These are phyloP conservation scores for Balanococcus diminutus DNA, from an alignment of 2,888 invertebrate genomes.

Conservation along the genomic window DNA sequence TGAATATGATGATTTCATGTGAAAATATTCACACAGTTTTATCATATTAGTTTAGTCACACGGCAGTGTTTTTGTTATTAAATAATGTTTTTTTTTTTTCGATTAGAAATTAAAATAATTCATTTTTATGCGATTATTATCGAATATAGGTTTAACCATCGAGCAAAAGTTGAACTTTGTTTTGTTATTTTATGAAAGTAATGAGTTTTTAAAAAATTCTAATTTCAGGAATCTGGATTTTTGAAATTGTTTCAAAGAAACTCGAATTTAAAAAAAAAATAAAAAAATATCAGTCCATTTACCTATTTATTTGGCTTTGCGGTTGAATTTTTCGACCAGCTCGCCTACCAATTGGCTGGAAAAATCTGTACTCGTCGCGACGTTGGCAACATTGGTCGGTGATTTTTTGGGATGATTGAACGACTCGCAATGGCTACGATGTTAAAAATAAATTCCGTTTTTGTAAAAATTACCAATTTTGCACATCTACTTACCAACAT, in stretches of 20 bases:
- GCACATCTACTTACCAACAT: slow-evolving; percentile 36
- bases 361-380: slow-evolving; percentile 22
- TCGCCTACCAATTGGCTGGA: background rate
- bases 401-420: slow-evolving; percentile 36
- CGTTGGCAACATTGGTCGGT: background rate
- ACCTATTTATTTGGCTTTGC: background rate
- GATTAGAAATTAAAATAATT: background rate
- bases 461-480: slow-evolving; percentile 45
- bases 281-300: background rate
- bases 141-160: background rate
- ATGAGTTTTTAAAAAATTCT: too few species aligned
- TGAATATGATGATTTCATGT: slow-evolving; percentile 59
- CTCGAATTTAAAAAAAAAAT: background rate
- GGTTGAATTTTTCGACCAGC: background rate
- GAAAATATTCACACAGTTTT: background rate
- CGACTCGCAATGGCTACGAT: background rate
- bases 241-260: too few species aligned
- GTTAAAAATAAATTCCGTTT: slow-evolving; percentile 49
- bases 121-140: background rate
- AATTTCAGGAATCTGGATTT: too few species aligned
- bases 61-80: slow-evolving; percentile 25
- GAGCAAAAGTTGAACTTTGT: background rate
- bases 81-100: background rate
- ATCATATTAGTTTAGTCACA: background rate
- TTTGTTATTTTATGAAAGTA: too few species aligned